A percentile compares a stretch with the other conserved stretches of the same genome.
Conservation (phyloP, 2,888 invertebrate species). For the Leucania comma region DNA sequence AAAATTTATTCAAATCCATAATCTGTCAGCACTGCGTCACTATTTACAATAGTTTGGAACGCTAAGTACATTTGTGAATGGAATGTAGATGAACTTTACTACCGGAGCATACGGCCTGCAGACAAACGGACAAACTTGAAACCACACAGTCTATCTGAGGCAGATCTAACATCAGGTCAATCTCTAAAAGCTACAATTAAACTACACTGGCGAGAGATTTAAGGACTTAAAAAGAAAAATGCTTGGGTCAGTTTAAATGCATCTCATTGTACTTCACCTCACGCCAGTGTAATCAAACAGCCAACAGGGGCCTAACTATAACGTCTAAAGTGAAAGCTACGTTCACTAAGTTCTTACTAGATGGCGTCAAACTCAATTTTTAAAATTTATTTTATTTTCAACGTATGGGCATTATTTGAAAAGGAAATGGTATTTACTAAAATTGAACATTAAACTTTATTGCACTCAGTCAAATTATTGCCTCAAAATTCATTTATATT, state of each 20-base stretch:
- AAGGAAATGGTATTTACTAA: too few species aligned
- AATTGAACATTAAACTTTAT: too few species aligned
- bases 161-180: slow-evolving; percentile 46
- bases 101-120: slow-evolving; percentile 40
- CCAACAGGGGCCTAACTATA: not conserved
- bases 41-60: slow-evolving; percentile 84
- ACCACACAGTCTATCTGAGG: slow-evolving; percentile 36
- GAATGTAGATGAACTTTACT: slow-evolving; percentile 69
- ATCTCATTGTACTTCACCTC: slow-evolving; percentile 30
- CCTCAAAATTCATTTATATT: too few species aligned
- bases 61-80: slow-evolving; percentile 80
- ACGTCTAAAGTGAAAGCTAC: too few species aligned
- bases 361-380: too few species aligned
- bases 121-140: slow-evolving; percentile 35
- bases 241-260: slow-evolving; percentile 47
- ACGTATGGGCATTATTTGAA: too few species aligned
- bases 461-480: too few species aligned
- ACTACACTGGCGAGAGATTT: slow-evolving; percentile 26
- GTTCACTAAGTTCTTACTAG: too few species aligned
- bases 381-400: too few species aligned
- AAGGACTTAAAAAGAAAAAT: slow-evolving; percentile 24
- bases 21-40: slow-evolving; percentile 82
- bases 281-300: slow-evolving; percentile 48
- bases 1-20: slow-evolving; percentile 89
- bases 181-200: slow-evolving; percentile 32